Base-by-base conservation (phyloP, 64 coral and sea anemone genomes). In the Stichodactyla helianthus region DNA sequence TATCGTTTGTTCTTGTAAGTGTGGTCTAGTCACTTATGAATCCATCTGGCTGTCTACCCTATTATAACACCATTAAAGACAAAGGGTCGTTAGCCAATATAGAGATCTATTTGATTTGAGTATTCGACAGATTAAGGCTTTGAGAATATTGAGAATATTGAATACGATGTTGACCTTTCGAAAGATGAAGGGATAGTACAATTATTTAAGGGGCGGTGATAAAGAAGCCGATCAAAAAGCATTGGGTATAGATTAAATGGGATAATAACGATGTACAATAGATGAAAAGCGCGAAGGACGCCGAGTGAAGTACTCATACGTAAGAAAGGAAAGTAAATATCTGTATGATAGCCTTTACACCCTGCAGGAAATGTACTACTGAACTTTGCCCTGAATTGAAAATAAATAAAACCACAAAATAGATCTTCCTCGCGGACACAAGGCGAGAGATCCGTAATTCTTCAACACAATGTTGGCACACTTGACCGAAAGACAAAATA, bases 51-150 rank as follows among this genome's bases (percentile, higher is more conserved):
- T 7, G 19, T 20, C 17, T 7, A 20, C 6, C 68, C 68, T 31
- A 74, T 74, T 74, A 74, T 74, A 74, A 31, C 68, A n/a, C 10
- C 68, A 74, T 74, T 74, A 74, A 74, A 31, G 68, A 74, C 68
- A 74, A 74, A 31, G 68, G 4, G 22, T 74, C 68, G 68, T 74
- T 74, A 74, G 12, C 68, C 25, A 74, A 74, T 74, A 74, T 74
- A 74, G n/a, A 68, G 63, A 74, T 74, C 68, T 26, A 74, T 74
- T 74, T 74, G 68, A 74, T 74, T 74, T 74, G 22, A 4, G 7
- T 74, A 74, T 74, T 74, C 25, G 68, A 74, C 26, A 74, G 68
- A 74, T 74, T 74, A 74, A 74, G 26, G 68, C 68, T 74, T 74
- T 74, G 35, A 74, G 25, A 23, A 31, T 23, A 74, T 74, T 74